Percentiles rank a stretch among this genome's conserved stretches.
Conservation (phyloP, 2,797 vertebrate species). For the Enteromius paludinosus region DNA sequence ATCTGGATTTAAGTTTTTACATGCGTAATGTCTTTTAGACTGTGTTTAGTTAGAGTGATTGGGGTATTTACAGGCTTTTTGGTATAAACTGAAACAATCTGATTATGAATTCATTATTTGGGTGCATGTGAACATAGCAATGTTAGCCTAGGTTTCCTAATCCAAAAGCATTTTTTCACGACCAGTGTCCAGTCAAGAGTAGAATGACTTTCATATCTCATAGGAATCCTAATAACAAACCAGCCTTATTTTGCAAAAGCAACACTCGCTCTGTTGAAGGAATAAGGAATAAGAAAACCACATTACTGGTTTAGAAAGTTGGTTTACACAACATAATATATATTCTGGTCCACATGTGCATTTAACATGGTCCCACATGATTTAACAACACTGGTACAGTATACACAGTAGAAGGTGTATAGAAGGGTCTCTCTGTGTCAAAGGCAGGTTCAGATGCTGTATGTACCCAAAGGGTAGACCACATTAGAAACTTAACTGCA, state of each 20-base stretch:
- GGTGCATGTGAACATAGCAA: not conserved
- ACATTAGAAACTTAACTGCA: constrained; percentile 40
- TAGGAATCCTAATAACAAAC: not conserved
- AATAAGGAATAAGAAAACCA: not conserved
- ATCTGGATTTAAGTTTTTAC: not conserved
- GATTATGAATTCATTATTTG: not conserved
- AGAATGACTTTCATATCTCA: not conserved
- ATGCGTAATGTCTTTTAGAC: not conserved
- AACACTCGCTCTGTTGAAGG: not conserved
- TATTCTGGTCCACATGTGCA: not conserved
- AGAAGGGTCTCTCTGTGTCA: constrained; percentile 32
- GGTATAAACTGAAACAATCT: not conserved
- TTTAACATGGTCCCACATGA: not conserved
- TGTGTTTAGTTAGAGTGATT: not conserved
- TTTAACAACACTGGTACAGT: constrained; percentile 7
- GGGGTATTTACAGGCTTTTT: not conserved
- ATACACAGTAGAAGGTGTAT: not conserved
- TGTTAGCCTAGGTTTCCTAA: not conserved
- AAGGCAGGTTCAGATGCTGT: constrained; percentile 8
- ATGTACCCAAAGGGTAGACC: constrained; percentile 16
- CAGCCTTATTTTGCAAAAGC: not conserved
- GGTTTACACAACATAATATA: not conserved
- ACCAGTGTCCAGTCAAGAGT: not conserved
- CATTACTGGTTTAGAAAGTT: not conserved
- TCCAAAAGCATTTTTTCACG: not conserved